Conservation (phyloP, 2,797 vertebrate genomes). For the Myotis myotis region DNA sequence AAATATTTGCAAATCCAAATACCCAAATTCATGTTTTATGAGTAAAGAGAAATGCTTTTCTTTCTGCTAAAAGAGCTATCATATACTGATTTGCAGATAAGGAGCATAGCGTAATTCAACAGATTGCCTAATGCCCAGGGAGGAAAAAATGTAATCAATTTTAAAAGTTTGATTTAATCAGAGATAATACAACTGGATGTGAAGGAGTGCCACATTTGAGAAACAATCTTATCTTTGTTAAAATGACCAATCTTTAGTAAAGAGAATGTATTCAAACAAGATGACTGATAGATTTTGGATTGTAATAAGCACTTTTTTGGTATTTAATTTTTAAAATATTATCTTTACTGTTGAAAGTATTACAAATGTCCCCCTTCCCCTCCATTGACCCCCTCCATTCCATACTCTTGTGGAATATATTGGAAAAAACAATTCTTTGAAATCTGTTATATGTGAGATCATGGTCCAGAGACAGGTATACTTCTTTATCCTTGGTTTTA, state of each 20-base stretch:
- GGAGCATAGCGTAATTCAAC: neutral
- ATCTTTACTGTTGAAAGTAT: too few relatives aligned
- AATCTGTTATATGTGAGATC: neutral
- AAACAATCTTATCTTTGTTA: constrained; percentile 22
- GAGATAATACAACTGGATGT: neutral
- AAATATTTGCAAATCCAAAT: neutral
- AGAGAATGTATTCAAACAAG: neutral
- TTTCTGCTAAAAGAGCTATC: neutral
- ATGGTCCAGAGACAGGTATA: neutral
- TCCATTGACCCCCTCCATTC: too few relatives aligned
- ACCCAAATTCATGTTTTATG: neutral
- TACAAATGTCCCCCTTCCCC: too few relatives aligned
- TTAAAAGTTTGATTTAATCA: neutral
- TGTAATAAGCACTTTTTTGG: neutral
- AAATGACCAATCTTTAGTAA: neutral
- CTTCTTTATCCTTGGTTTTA: neutral
- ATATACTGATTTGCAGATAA: neutral
- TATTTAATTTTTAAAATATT: too few relatives aligned
- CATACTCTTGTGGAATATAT: neutral
- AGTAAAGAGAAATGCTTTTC: neutral
- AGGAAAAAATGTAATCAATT: neutral
- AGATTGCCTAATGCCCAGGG: neutral
- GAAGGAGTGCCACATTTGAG: neutral
- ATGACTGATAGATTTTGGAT: neutral
- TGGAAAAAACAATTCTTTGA: neutral